Evolutionary conservation across 2,888 invertebrate species (phyloP), one percentile per base, ranked within the genome.

Genomic region (Subacronicta megacephala): DNA sequence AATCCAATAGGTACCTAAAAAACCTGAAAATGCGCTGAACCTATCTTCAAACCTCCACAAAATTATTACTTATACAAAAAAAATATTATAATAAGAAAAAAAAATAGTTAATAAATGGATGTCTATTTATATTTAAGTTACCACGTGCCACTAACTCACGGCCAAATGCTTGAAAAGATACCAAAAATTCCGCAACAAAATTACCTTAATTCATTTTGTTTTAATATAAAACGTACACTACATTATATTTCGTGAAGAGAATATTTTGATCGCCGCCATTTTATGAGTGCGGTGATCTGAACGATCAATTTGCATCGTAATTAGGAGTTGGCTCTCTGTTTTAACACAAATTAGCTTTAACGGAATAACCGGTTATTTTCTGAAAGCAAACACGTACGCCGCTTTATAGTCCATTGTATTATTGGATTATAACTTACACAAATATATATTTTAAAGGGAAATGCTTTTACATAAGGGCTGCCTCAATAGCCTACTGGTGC

Each of bases 241-340:
- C 49, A 65, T 60, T 47, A 66, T 69, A 66, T 56, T 63, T 26
- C 47, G 60, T 57, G 65, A 67, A 64, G 68, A 62, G 72, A 68
- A 77, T 76, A 82, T 82, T 82, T 80, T 82, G 81, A 81, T 80
- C 77, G 75, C 70, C 73, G 75, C 78, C 75, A 82, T 85, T 88
- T 89, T 89, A 88, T 88, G 85, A 87, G 84, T 84, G 81, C 80
- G 83, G 80, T 85, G 85, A 90, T 86, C 84, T 82, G 84, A 85
- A 86, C 89, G 87, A 88, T 88, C 89, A 90, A 93, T 92, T 93
- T 92, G 91, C 90, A 93, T 93, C 74, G 81, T 90, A 92, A 93
- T 92, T 89, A 90, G 86, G 84, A 85, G 83, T 87, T 87, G 80
- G 83, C 82, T 85, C 82, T 85, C 80, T 85, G 85, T 88, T 90